phyloP scores from a whole-genome alignment of 2,113 vertebrate species.

The Glareola pratincola region DNA sequence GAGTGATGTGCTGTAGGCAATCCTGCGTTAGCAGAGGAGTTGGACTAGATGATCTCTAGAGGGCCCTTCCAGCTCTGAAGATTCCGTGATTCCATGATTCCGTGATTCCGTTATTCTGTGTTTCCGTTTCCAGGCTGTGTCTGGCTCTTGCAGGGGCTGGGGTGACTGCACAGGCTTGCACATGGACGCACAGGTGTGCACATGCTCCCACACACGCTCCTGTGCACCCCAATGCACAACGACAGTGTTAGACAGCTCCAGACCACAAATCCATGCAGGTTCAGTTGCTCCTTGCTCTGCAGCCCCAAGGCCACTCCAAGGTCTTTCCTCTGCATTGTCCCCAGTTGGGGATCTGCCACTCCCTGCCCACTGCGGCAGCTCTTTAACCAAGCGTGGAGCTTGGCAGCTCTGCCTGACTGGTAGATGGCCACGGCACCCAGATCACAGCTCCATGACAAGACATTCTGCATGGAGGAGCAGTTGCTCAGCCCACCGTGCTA shows the following conservation, averaged over 20 bases:
- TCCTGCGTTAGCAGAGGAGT: no score
- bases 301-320: conserved; percentile 7
- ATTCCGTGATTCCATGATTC: no score
- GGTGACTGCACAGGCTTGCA: not conserved
- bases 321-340: not conserved
- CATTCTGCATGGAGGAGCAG: accelerated
- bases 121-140: not conserved
- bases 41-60: no score
- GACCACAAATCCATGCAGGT: accelerated
- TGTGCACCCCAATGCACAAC: not conserved
- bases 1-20: no score
- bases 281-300: accelerated
- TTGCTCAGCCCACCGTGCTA: not conserved
- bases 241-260: accelerated
- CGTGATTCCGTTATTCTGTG: no score
- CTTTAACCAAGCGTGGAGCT: accelerated
- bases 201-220: not conserved
- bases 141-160: not conserved
- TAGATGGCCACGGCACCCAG: not conserved
- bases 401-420: not conserved
- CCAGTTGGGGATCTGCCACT: accelerated
- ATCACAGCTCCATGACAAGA: not conserved
- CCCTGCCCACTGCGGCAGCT: not conserved
- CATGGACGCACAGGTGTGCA: not conserved
- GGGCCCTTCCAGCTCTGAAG: no score